phyloP scores from a whole-genome alignment of 2,113 vertebrate genomes.

The Syngnathus floridae region DNA sequence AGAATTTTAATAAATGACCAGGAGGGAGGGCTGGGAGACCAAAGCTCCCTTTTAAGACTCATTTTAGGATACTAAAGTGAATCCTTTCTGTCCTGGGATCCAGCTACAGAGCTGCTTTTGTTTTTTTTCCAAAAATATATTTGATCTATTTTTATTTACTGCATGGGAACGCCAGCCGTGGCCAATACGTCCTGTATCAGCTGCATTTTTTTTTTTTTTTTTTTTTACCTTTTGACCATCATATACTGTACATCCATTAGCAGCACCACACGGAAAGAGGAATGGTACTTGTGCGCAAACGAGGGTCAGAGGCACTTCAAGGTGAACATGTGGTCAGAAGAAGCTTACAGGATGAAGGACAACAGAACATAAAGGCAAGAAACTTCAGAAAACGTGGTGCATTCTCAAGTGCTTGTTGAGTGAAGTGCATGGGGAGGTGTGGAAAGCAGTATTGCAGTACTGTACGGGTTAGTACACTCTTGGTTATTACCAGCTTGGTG shows the following conservation, averaged over 20 bases:
- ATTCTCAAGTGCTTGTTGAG: conserved; percentile 1
- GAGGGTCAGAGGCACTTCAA: conserved; percentile 58
- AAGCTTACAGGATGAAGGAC: background rate
- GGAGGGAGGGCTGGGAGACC: background rate
- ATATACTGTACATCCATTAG: conserved; percentile 1
- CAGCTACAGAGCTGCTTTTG: conserved; percentile 4
- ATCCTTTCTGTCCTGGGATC: background rate
- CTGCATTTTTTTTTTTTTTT: background rate
- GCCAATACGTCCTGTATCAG: background rate
- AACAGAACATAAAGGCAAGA: background rate
- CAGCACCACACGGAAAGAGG: conserved; percentile 13
- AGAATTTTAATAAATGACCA: background rate
- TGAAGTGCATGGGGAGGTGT: background rate
- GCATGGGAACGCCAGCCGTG: conserved; percentile 5
- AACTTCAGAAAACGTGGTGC: background rate
- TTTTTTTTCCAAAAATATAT: too few relatives aligned
- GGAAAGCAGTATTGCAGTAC: background rate
- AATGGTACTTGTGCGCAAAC: conserved; percentile 34
- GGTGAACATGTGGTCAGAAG: conserved; percentile 22
- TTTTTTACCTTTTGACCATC: background rate
- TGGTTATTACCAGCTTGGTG: background rate
- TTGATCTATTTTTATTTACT: background rate
- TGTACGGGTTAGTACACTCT: too few relatives aligned
- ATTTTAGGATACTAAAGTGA: background rate
- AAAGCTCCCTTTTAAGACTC: background rate